Percentiles rank a stretch among this genome's conserved stretches.
Conservation (phyloP, 2,113 vertebrate genomes). For the Zosterops hypoxanthus region DNA sequence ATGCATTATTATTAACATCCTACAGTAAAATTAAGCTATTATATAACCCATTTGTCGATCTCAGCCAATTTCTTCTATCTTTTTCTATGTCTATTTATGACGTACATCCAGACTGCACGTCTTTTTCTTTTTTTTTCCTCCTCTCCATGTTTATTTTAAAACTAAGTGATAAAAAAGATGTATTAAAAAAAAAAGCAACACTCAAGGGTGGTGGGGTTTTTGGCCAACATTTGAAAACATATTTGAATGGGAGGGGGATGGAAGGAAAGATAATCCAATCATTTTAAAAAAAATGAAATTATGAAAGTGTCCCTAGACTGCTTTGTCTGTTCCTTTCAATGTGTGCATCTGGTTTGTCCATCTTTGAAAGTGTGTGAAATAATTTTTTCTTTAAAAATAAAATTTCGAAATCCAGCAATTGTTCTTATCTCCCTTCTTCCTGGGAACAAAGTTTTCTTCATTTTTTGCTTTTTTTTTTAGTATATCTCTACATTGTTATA, state of each 20-base stretch:
- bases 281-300: neutral
- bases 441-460: conserved; percentile 81
- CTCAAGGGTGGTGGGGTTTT: conserved; percentile 50
- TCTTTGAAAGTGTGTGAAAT: conserved; percentile 88
- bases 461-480: conserved; percentile 80
- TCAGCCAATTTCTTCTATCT: conserved; percentile 85
- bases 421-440: conserved; percentile 69
- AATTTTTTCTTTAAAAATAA: conserved; percentile 69
- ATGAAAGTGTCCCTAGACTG: conserved; percentile 73
- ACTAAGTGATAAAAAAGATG: conserved; percentile 75
- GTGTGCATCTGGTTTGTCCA: conserved; percentile 92
- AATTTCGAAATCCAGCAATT: neutral
- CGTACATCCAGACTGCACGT: conserved; percentile 94
- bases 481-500: conserved; percentile 75
- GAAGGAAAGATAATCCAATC: conserved; percentile 3
- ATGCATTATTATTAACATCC: conserved; percentile 89
- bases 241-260: neutral
- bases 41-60: conserved; percentile 80
- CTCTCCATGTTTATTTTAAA: conserved; percentile 71
- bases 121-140: conserved; percentile 77
- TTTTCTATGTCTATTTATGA: conserved; percentile 82
- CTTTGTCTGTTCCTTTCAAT: conserved; percentile 84
- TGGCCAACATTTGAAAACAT: conserved; percentile 25
- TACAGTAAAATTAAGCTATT: conserved; percentile 78
- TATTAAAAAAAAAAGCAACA: conserved; percentile 81